A percentile compares a stretch with the other conserved stretches of the same genome.
Conservation (phyloP, 2,797 vertebrate species). For the Microctenopoma lineatum region DNA sequence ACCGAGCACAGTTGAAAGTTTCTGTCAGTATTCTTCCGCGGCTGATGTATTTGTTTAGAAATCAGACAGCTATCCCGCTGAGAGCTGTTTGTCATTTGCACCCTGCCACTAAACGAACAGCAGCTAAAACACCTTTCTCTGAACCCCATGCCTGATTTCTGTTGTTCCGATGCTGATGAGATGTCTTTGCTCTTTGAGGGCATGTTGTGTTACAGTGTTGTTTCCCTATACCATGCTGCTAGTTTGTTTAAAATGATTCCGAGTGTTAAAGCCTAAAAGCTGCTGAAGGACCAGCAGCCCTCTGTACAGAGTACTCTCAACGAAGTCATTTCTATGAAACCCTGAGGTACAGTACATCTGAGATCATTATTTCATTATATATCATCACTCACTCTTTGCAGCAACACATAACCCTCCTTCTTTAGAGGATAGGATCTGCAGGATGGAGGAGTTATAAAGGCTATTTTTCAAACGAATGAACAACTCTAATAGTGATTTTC, state of each 20-base stretch:
- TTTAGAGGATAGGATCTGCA: not conserved
- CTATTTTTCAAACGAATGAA: no score
- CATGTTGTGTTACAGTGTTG: not conserved
- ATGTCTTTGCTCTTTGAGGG: constrained; percentile 6
- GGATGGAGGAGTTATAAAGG: not conserved
- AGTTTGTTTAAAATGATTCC: not conserved
- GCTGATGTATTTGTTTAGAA: not conserved
- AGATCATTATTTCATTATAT: constrained; percentile 14
- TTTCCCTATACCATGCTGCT: not conserved
- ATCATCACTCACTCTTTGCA: not conserved
- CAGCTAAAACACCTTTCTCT: constrained; percentile 10
- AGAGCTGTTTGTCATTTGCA: constrained; percentile 44
- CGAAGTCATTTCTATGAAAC: constrained; percentile 3
- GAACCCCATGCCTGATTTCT: constrained; percentile 2
- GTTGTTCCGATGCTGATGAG: constrained; percentile 35
- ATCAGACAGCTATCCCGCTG: constrained; percentile 17
- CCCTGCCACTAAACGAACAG: constrained; percentile 12
- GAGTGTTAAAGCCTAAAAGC: not conserved
- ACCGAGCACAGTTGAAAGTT: not conserved
- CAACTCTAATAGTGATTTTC: no score
- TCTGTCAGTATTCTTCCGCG: constrained; percentile 2
- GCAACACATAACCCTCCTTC: not conserved
- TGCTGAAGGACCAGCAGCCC: not conserved
- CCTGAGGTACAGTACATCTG: not conserved
- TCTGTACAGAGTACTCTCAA: not conserved